Base-by-base conservation (phyloP, 2,113 vertebrate genomes). In the Colossoma macropomum region DNA sequence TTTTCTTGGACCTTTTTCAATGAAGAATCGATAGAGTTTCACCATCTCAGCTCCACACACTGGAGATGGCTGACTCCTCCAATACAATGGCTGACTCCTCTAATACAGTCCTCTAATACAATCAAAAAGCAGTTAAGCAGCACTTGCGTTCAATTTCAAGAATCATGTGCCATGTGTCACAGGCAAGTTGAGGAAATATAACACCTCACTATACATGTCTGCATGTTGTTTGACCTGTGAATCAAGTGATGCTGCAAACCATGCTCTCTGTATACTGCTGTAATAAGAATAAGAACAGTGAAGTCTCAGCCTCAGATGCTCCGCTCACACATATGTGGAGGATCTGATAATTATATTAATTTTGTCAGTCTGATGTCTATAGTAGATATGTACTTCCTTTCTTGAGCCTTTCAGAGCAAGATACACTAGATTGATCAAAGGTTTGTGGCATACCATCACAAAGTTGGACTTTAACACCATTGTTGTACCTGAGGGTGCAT, bases 51-150 rank as follows among this genome's bases (percentile, higher is more conserved):
- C 27, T 12, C 76, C 16, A 45, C 59, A 48, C 10, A 30, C 78
- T 54, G 41, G 27, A 66, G 45, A 56, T 50, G 54, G 70, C 83
- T 80, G 81, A 77, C 56, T 54, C 23, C 48, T 50, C 41, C 41
- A 30, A 75, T 60, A 60, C 48, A 78, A 34, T 75, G 11, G 73
- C 77, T 86, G 79, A 87, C 56, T 54, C 23, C 54, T n/a, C 59
- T 50, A 48, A 75, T 60, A 60, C 48, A 80, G 28, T 54, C 23
- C 52, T 50, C 50, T 50, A 45, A 78, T 60, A 54, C 54, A 80
- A 34, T 82, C 79, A 86, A 68, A 89, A 88, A 87, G 70, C 66
- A 63, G 56, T 79, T 79, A 59, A 85, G n/a, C 48, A 77, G 34
- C 68, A 71, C 66, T 82, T 73, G 3, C 76, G 62, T 25, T 86